Base-by-base conservation (phyloP, 1,140 invertebrate genomes). In the Bombus soroeensis region DNA sequence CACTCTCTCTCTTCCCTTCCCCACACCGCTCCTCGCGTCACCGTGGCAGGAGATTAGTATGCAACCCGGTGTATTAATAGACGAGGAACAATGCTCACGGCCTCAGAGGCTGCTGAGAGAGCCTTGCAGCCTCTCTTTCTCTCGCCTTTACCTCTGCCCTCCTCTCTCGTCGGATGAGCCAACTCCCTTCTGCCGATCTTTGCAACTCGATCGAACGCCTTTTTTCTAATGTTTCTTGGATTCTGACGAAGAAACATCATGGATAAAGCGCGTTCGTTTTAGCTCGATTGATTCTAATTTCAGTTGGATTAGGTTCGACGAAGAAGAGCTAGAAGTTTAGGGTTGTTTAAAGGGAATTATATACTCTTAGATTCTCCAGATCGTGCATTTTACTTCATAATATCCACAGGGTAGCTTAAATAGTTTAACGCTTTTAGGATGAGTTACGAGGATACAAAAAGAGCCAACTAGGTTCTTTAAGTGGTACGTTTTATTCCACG, bases 51-150 rank as follows among this genome's bases (percentile, higher is more conserved):
- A 93, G 91, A 94, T 94, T 94, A 94, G 93, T 94, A 93, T 94
- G 93, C 93, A 94, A 94, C 90, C 92, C 92, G 91, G 90, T 91
- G 91, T 93, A 94, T 94, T 94, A 94, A 94, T 94, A 94, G 94
- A 93, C 85, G 91, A 90, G 93, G 92, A 94, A 94, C 93, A 94
- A 94, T 94, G 93, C 93, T 94, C 91, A 93, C 91, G 91, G 92
- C 89, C 91, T 92, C 92, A 89, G 88, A 89, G 89, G 87, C 88
- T 84, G 83, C 86, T 86, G 83, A 90, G 83, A 90, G 81, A 89
- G 85, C 75, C 83, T 91, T 86, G 82, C 71, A 43, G 75, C 80
- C 37, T 64, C 76, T 74, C 62, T 68, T 59, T 86, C 53, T 73
- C 34, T 83, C 78, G 81, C 57, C 32, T 75, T 39, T 83, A 37